phyloP scores from a whole-genome alignment of 2,113 vertebrate species.

The Rhabdornis inornatus region DNA sequence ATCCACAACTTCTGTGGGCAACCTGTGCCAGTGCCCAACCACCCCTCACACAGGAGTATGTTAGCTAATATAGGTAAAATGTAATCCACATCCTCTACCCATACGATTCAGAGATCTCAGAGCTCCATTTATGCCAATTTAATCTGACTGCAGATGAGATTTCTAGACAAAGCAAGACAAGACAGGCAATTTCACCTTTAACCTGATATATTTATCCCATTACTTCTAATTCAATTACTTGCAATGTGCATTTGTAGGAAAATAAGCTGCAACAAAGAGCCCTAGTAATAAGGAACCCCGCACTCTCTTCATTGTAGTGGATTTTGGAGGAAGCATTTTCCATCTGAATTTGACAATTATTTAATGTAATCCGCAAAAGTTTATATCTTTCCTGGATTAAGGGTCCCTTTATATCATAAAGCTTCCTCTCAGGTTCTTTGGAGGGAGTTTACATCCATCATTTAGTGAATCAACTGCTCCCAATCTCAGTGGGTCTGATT shows the following conservation, averaged over 20 bases:
- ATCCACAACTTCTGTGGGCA: accelerated
- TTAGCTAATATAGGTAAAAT: background rate
- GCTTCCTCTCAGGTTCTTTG: background rate
- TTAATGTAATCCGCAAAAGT: background rate
- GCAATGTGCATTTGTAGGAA: background rate
- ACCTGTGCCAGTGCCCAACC: background rate
- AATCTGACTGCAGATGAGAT: background rate
- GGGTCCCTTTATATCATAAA: background rate
- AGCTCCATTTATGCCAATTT: background rate
- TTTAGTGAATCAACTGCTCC: background rate
- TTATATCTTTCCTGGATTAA: background rate
- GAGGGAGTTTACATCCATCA: background rate
- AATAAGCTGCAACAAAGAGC: background rate
- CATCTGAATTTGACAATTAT: background rate
- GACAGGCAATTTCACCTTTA: background rate
- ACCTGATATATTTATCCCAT: background rate
- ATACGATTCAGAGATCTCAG: background rate
- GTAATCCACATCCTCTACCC: background rate
- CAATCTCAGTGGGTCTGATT: background rate
- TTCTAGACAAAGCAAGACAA: background rate
- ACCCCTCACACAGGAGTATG: background rate
- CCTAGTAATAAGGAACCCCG: background rate
- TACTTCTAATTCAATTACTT: background rate
- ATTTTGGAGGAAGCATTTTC: background rate
- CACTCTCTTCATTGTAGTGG: background rate